A percentile compares a stretch with the other conserved stretches of the same genome.
Conservation (phyloP, 2,113 vertebrate species). For the Myrmecophaga tridactyla region DNA sequence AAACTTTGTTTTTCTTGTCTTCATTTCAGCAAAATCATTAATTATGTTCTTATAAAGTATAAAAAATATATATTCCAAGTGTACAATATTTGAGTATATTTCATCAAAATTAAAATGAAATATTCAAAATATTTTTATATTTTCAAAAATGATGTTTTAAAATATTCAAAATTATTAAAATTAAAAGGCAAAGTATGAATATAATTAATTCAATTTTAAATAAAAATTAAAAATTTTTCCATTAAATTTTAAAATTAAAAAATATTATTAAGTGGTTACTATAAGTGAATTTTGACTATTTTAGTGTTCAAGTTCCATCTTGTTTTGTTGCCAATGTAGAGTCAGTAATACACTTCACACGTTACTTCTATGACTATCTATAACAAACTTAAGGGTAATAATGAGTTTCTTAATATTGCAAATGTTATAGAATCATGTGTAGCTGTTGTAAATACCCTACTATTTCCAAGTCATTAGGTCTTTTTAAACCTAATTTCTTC, state of each 20-base stretch:
- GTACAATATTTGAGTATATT: conserved; percentile 26
- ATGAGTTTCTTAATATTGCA: not conserved
- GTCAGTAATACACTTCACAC: not conserved
- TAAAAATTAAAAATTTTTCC: not conserved
- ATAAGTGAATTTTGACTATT: conserved; percentile 1
- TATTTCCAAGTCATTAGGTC: not conserved
- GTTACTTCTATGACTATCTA: not conserved
- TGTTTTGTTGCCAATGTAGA: conserved; percentile 46
- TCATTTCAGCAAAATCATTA: conserved; percentile 25
- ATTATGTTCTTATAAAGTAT: conserved; percentile 27
- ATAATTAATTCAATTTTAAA: conserved; percentile 40
- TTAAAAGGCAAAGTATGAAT: not conserved
- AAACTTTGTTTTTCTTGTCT: conserved; percentile 26
- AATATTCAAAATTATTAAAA: conserved; percentile 50
- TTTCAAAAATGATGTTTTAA: conserved; percentile 45
- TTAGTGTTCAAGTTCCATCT: not conserved
- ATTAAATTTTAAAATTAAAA: not conserved
- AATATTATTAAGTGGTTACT: conserved; percentile 35
- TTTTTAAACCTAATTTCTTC: conserved; percentile 25
- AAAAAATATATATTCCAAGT: not conserved
- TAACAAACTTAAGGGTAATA: not conserved
- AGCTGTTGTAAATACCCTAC: not conserved
- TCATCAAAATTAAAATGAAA: not conserved
- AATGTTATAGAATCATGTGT: not conserved
- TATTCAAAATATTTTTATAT: conserved; percentile 40